Base-by-base conservation (phyloP, 1,140 invertebrate genomes). In the Trachymyrmex septentrionalis region DNA sequence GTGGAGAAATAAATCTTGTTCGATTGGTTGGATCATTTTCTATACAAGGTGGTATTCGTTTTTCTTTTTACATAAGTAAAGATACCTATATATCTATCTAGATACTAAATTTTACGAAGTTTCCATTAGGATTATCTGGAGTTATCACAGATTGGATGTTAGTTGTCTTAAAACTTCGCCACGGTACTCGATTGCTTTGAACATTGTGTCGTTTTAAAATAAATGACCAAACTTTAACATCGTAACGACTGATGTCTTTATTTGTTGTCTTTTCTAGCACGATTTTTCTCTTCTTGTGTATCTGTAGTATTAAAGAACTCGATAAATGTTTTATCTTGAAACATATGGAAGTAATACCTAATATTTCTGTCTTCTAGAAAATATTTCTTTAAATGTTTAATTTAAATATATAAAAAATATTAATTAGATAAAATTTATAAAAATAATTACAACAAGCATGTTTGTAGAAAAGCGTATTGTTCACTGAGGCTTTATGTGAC, bases 81-180 rank as follows among this genome's bases (percentile, higher is more conserved):
- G 69, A 12, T 27, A 61, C 24, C 72, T 38, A 14, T 38, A 48
- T 78, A 34, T 50, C 21, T 69, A 27, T 61, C 34, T 73, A n/a
- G n/a, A n/a, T 38, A 73, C 19, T 82, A 82, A 73, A 82, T 82
- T 38, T 82, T 48, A 16, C 12, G 10, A 82, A 59, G 78, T 72
- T 59, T 48, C 12, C 10, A 38, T 34, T 30, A n/a, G 21, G 19
- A 82, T 53, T n/a, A 38, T 73, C 38, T 24, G n/a, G 48, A 82
- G 67, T 82, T 73, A 16, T n/a, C 24, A 82, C 55, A 73, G 38
- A 82, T 73, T 1, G 27, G 21, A 73, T 48, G 34, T 59, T 69
- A 24, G 53, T 71, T 57, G 38, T 72, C 19, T 44, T 27, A 24
- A 38, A 71, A 44, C 27, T 69, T 69, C 9, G 48, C 38, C 44